These are phyloP conservation scores for human DNA, from an alignment of 2,113 vertebrate species.

Conservation along the genomic window DNA sequence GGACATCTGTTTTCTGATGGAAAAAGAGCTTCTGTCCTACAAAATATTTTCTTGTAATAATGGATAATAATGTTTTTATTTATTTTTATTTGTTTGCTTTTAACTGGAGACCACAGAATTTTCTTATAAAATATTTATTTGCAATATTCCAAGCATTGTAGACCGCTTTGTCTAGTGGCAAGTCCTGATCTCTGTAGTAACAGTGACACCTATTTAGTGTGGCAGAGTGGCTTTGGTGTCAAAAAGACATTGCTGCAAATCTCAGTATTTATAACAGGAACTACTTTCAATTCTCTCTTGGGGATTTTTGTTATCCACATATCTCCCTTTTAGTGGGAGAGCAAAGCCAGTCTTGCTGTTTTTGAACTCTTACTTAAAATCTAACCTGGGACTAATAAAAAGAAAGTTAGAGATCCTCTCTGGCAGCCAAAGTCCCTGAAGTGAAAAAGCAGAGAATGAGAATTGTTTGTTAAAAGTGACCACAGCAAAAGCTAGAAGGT, in stretches of 20 bases:
- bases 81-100: background rate
- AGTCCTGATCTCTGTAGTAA: background rate
- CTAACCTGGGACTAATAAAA: background rate
- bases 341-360: background rate
- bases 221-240: background rate
- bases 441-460: background rate
- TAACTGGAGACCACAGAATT: background rate
- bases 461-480: background rate
- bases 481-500: background rate
- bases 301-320: background rate
- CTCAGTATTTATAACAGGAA: background rate
- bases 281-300: background rate
- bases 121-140: background rate
- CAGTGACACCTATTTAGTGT: background rate
- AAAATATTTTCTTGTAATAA: background rate
- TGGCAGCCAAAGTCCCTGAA: accelerated
- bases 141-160: background rate
- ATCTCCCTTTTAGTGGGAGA: background rate
- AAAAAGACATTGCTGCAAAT: background rate
- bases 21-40: background rate
- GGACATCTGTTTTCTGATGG: background rate
- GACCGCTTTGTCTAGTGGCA: background rate
- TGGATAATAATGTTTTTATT: background rate
- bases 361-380: background rate
- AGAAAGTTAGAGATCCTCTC: background rate